Conservation (phyloP, 2,888 invertebrate species). For the Trisateles emortualis region DNA sequence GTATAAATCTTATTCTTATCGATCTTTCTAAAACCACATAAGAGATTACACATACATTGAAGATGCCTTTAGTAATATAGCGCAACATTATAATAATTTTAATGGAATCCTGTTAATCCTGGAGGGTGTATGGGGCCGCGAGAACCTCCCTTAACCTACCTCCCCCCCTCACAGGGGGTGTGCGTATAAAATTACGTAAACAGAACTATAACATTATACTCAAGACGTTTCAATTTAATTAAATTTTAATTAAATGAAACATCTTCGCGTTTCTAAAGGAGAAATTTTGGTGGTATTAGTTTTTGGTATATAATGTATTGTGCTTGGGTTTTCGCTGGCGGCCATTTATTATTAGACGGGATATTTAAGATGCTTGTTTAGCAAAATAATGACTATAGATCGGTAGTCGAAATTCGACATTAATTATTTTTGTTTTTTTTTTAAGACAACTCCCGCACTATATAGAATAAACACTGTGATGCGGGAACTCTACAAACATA, state of each 20-base stretch:
- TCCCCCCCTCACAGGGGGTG: conserved; percentile 25
- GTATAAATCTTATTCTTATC: not conserved
- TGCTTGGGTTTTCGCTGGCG: not conserved
- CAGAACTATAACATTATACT: conserved; percentile 58
- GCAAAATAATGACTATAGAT: too few relatives aligned
- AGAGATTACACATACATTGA: conserved; percentile 24
- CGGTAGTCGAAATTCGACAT: too few relatives aligned
- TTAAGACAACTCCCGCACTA: too few relatives aligned
- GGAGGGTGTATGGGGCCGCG: conserved; percentile 23
- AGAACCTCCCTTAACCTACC: too few relatives aligned
- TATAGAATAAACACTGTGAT: too few relatives aligned
- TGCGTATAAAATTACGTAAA: conserved; percentile 67
- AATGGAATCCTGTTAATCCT: conserved; percentile 79
- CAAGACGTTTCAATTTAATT: conserved; percentile 60
- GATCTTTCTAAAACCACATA: conserved; percentile 7
- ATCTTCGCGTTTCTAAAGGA: conserved; percentile 29
- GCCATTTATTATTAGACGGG: conserved; percentile 3
- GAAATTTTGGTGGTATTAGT: conserved; percentile 19
- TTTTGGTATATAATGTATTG: conserved; percentile 17
- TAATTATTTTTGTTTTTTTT: too few relatives aligned
- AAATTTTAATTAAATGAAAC: conserved; percentile 65
- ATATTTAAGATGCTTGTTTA: not conserved
- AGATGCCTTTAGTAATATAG: conserved; percentile 53
- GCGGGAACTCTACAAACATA: too few relatives aligned
- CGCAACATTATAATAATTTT: conserved; percentile 70